phyloP scores from a whole-genome alignment of 2,797 vertebrate species.

The Macropodus opercularis region DNA sequence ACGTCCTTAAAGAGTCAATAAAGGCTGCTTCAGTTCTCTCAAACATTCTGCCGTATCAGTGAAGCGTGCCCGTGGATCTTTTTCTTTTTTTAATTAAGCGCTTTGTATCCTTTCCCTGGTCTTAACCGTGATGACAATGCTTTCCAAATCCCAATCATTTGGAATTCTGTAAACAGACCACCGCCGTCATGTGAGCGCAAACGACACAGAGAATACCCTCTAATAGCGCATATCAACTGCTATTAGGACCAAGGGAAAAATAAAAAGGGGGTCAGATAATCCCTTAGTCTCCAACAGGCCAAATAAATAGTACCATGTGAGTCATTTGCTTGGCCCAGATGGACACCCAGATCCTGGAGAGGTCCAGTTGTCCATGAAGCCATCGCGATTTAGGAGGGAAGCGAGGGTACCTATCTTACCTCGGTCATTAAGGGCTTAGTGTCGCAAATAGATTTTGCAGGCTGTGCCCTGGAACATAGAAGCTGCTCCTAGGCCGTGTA shows the following conservation, averaged over 20 bases:
- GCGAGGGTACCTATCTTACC: constrained; percentile 73
- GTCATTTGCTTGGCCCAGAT: constrained; percentile 77
- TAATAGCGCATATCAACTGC: constrained; percentile 81
- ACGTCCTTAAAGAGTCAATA: constrained; percentile 37
- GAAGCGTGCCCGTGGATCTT: constrained; percentile 60
- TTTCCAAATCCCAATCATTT: constrained; percentile 79
- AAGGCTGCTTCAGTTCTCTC: constrained; percentile 29
- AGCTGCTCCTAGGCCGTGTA: constrained; percentile 41
- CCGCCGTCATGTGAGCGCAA: constrained; percentile 73
- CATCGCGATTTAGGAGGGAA: constrained; percentile 60
- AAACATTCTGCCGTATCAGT: constrained; percentile 65
- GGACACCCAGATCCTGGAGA: constrained; percentile 65
- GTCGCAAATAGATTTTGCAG: constrained; percentile 78
- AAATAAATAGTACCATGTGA: constrained; percentile 81
- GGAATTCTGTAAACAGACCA: constrained; percentile 76
- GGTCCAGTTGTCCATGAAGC: constrained; percentile 68
- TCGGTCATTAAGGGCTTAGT: constrained; percentile 77
- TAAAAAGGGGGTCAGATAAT: constrained; percentile 62
- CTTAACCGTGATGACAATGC: constrained; percentile 74
- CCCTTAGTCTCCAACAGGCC: constrained; percentile 71
- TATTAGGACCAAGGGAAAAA: constrained; percentile 65
- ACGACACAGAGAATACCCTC: constrained; percentile 76
- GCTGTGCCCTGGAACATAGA: constrained; percentile 50
- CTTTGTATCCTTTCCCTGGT: constrained; percentile 63
- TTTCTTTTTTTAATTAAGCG: constrained; percentile 73